Evolutionary conservation across 37 sponge, comb jelly and placozoan species (phyloP).

Genomic region (Cliona cf. orientalis): DNA sequence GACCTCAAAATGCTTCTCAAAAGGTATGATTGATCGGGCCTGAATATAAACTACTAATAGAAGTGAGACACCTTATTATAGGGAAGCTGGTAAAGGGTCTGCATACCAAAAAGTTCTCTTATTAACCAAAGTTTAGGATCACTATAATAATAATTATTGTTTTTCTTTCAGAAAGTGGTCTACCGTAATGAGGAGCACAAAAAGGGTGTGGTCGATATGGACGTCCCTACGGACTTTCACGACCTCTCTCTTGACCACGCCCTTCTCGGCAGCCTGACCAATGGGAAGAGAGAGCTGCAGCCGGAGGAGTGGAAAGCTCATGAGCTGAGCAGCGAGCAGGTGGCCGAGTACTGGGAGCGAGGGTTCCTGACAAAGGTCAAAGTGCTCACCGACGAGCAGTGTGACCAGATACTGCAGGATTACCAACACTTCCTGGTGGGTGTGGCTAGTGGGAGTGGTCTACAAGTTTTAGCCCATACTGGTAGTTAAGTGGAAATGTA

Average conservation of each 20-base stretch:
- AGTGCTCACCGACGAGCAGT: conserved; percentile 60
- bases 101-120: too few relatives aligned
- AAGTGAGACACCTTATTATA: too few relatives aligned
- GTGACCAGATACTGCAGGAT: conserved; percentile 58
- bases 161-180: not conserved
- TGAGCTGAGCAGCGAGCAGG: conserved; percentile 41
- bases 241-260: conserved; percentile 54
- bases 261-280: conserved; percentile 40
- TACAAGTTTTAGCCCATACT: too few relatives aligned
- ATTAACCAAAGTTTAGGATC: too few relatives aligned
- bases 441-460: not conserved
- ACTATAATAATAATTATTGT: too few relatives aligned
- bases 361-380: conserved; percentile 65
- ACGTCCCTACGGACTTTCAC: conserved; percentile 33
- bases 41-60: too few relatives aligned
- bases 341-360: conserved; percentile 59
- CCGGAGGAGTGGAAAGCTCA: conserved; percentile 33
- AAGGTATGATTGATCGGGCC: too few relatives aligned
- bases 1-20: too few relatives aligned
- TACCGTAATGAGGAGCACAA: conserved; percentile 38
- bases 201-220: conserved; percentile 26
- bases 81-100: too few relatives aligned
- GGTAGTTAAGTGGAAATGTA: too few relatives aligned
- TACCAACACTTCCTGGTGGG: conserved; percentile 63
- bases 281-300: not conserved